Percentiles rank a stretch among this genome's conserved stretches.
Evolutionary conservation across 2,797 vertebrate species (phyloP).

Genomic region (Ctenosaura bakeri): DNA sequence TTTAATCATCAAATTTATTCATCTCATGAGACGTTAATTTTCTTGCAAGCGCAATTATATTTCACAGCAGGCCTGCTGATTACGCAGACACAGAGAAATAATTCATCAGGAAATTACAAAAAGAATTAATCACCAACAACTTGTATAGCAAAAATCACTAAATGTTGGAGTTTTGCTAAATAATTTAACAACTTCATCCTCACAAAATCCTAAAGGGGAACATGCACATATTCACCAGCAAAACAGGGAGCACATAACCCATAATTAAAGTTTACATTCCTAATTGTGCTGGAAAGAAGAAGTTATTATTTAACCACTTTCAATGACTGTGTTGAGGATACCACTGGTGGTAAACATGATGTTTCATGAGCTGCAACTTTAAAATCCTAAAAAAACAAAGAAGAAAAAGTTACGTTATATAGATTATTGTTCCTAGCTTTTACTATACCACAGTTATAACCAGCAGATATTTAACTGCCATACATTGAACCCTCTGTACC

Average conservation of each 20-base stretch:
- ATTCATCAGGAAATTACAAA: slow-evolving; percentile 90
- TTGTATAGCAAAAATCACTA: slow-evolving; percentile 64
- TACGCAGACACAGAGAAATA: slow-evolving; percentile 89
- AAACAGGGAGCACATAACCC: slow-evolving; percentile 53
- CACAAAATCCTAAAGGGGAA: slow-evolving; percentile 62
- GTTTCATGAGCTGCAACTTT: slow-evolving; percentile 39
- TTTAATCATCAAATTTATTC: slow-evolving; percentile 90
- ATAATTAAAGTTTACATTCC: slow-evolving; percentile 55
- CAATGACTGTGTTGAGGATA: slow-evolving; percentile 45
- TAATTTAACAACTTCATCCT: slow-evolving; percentile 90
- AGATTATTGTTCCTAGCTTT: slow-evolving; percentile 16
- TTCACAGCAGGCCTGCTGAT: slow-evolving; percentile 87
- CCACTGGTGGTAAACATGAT: slow-evolving; percentile 32
- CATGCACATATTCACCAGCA: slow-evolving; percentile 43
- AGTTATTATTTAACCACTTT: slow-evolving; percentile 50
- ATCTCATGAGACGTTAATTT: slow-evolving; percentile 87
- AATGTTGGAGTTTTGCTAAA: slow-evolving; percentile 86
- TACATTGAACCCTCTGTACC: background rate
- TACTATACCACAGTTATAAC: background rate
- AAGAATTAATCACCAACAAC: slow-evolving; percentile 89
- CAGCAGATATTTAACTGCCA: background rate
- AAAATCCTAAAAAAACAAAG: slow-evolving; percentile 44
- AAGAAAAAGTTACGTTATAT: slow-evolving; percentile 37
- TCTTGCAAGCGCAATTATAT: slow-evolving; percentile 89
- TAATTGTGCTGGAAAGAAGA: slow-evolving; percentile 39